phyloP scores from a whole-genome alignment of 2,797 vertebrate genomes.

The Podargus strigoides region DNA sequence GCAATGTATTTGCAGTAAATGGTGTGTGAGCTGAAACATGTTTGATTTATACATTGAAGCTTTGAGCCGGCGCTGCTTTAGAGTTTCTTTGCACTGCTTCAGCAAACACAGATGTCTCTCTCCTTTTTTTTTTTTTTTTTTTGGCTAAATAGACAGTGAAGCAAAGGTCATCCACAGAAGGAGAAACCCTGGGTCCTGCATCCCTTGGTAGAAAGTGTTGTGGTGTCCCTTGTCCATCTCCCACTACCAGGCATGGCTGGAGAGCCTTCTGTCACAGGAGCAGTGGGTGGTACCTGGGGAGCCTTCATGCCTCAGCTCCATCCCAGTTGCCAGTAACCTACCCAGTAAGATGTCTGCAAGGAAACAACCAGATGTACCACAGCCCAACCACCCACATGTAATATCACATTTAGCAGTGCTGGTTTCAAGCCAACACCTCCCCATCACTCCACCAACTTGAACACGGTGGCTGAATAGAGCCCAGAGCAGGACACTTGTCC shows the following conservation, averaged over 20 bases:
- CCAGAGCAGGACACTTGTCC: fast-evolving
- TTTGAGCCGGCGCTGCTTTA: background rate
- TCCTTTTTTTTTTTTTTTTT: background rate
- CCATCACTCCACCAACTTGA: background rate
- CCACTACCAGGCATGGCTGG: background rate
- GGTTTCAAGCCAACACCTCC: background rate
- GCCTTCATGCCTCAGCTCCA: background rate
- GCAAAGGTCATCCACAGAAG: background rate
- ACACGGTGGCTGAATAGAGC: fast-evolving
- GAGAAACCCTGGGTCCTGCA: background rate
- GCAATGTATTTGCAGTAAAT: background rate
- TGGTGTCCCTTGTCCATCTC: background rate
- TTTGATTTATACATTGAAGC: constrained; percentile 3
- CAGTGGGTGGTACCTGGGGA: background rate
- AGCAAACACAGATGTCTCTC: background rate
- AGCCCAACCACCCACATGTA: background rate
- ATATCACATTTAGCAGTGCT: background rate
- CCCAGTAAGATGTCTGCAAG: background rate
- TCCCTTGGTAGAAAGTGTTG: background rate
- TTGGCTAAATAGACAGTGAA: background rate
- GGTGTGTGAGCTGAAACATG: background rate
- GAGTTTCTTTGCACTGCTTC: background rate
- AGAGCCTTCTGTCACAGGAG: background rate
- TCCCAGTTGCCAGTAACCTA: background rate
- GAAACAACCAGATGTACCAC: background rate